Conservation (phyloP, 2,888 invertebrate species). For the Dryobotodes eremita region DNA sequence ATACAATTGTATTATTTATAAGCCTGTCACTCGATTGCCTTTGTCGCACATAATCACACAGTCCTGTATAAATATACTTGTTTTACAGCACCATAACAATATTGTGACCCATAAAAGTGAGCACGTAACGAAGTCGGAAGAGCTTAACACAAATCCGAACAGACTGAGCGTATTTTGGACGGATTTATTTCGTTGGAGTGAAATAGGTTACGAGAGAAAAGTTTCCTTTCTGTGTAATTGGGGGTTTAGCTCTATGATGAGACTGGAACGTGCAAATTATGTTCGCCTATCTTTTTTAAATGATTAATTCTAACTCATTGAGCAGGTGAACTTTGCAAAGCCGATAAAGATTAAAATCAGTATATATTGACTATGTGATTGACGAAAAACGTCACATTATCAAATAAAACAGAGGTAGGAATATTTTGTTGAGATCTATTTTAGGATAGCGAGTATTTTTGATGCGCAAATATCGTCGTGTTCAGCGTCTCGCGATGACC, state of each 20-base stretch:
- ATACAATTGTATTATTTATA: slow-evolving; percentile 85
- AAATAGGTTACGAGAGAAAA: slow-evolving; percentile 35
- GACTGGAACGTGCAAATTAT: neutral
- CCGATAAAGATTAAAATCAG: neutral
- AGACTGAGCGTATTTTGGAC: slow-evolving; percentile 30
- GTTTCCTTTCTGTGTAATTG: slow-evolving; percentile 6
- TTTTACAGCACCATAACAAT: slow-evolving; percentile 56
- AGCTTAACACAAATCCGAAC: slow-evolving; percentile 36
- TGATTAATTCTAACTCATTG: neutral
- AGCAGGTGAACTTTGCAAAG: neutral
- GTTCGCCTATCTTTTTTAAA: neutral
- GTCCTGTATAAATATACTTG: slow-evolving; percentile 54
- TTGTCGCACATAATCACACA: slow-evolving; percentile 66
- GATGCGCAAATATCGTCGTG: slow-evolving; percentile 68
- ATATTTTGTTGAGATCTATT: slow-evolving; percentile 66
- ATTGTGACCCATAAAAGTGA: slow-evolving; percentile 61
- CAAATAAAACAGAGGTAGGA: slow-evolving; percentile 49
- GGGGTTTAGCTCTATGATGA: neutral
- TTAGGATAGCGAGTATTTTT: slow-evolving; percentile 63
- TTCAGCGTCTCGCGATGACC: slow-evolving; percentile 70
- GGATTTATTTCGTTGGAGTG: slow-evolving; percentile 13
- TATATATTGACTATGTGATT: neutral
- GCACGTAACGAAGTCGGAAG: slow-evolving; percentile 39
- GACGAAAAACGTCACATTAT: slow-evolving; percentile 34
- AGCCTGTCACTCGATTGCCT: slow-evolving; percentile 75